phyloP scores from a whole-genome alignment of 2,888 invertebrate species.

The Pandemis heparana region DNA sequence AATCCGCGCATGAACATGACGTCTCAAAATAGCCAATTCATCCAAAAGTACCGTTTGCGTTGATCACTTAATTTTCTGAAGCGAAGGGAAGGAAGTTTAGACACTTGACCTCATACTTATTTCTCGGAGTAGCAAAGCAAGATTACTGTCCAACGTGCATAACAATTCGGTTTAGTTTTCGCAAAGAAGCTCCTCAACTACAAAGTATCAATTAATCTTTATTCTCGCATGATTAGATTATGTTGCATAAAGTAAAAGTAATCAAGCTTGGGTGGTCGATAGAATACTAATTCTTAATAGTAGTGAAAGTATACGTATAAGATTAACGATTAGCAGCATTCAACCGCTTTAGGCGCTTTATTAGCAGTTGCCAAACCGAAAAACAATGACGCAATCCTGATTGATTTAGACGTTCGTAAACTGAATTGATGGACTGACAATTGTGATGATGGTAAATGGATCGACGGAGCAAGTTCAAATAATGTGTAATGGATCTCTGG shows the following conservation, averaged over 20 bases:
- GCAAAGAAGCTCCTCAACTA: too few species aligned
- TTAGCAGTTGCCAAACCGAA: constrained; percentile 32
- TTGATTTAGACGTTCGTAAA: constrained; percentile 29
- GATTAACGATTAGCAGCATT: constrained; percentile 6
- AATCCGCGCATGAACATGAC: too few species aligned
- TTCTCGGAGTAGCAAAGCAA: too few species aligned
- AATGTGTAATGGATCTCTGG: constrained; percentile 11
- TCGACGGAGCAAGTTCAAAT: background rate
- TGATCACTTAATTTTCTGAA: too few species aligned
- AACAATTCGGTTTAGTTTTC: too few species aligned
- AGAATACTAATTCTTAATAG: background rate
- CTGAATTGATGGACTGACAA: constrained; percentile 28
- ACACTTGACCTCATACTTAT: too few species aligned
- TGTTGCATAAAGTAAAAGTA: background rate
- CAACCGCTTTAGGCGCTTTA: constrained; percentile 34
- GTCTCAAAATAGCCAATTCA: too few species aligned
- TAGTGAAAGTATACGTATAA: background rate
- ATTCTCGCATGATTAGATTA: background rate
- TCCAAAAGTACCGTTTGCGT: too few species aligned
- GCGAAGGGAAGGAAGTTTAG: too few species aligned
- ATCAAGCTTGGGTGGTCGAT: background rate
- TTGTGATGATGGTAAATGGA: constrained; percentile 5
- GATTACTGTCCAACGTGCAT: too few species aligned
- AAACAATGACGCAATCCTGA: constrained; percentile 32
- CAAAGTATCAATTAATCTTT: background rate